phyloP scores from a whole-genome alignment of 2,888 invertebrate genomes.

The Mechanitis messenoides region DNA sequence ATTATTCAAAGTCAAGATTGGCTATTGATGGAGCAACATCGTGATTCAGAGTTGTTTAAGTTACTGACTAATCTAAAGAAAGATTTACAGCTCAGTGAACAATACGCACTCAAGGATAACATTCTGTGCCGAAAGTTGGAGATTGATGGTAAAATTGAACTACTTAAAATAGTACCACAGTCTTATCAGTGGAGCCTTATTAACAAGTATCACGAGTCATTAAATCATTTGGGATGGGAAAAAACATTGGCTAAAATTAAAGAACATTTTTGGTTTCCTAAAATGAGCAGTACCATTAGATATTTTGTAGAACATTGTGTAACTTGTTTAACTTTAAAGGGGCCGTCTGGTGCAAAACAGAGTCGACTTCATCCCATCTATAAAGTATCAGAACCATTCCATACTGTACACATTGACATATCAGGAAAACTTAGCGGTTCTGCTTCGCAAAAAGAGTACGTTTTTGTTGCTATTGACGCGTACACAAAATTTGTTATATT shows the following conservation, averaged over 20 bases:
- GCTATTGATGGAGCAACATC: conserved; percentile 11
- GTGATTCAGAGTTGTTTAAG: too few species aligned
- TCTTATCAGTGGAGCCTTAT: conserved; percentile 31
- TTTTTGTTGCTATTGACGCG: conserved; percentile 28
- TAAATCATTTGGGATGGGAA: conserved; percentile 31
- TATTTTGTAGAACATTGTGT: conserved; percentile 22
- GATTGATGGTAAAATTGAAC: too few species aligned
- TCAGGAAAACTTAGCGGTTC: conserved; percentile 27
- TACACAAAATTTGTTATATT: conserved; percentile 18
- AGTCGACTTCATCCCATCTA: conserved; percentile 24
- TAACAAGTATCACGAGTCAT: conserved; percentile 23
- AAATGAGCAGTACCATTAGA: conserved; percentile 14
- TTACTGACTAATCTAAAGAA: too few species aligned
- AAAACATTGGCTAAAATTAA: conserved; percentile 26
- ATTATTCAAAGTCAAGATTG: neutral
- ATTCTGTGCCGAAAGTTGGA: too few species aligned
- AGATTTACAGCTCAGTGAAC: too few species aligned
- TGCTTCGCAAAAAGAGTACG: conserved; percentile 23
- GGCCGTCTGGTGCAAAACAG: conserved; percentile 27
- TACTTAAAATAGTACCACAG: too few species aligned
- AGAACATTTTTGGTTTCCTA: conserved; percentile 26
- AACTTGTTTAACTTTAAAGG: conserved; percentile 26
- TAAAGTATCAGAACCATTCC: conserved; percentile 10
- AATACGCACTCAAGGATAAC: too few species aligned
- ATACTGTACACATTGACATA: conserved; percentile 23